Base-by-base conservation (phyloP, 2,797 vertebrate genomes). In the Champsocephalus esox region DNA sequence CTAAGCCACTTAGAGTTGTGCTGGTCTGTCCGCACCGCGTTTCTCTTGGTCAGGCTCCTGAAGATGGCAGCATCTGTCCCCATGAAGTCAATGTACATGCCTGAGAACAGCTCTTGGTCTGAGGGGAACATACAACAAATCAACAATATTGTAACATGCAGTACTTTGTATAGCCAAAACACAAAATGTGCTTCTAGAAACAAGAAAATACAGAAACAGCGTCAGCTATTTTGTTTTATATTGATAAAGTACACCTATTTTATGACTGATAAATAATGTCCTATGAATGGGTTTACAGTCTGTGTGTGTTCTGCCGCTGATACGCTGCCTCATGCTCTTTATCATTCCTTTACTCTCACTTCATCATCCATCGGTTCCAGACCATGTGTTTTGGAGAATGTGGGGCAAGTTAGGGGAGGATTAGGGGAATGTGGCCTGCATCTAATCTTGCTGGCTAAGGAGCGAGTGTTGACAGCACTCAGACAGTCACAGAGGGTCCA, bases 21-120 rank as follows among this genome's bases (percentile, higher is more conserved):
- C 71, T 99, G 98, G 87, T 99, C 98, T 0, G 97, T 98, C 83
- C 98, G 92, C 80, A 99, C 97, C 1, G 98, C 96, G 60, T 99
- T 99, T 70, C 96, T 96, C 85, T 84, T 96, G 65, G 98, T 99
- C 84, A 99, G 94, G 86, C 98, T 99, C 88, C 98, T 96, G 90
- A 99, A 99, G 94, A 99, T 98, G 82, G 98, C 98, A 0, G 97
- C 96, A 80, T 99, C 98, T 0, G 97, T 99, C 76, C 98, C 98
- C 98, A 99, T 99, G 93, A 99, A 99, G 95, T 99, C 98, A 61
- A 99, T 99, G 86, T 98, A 99, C 96, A 99, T 97, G 80, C 97
- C 98, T 6, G 98, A 99, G 94, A 99, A 99, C 51, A 99, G 94
- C 87, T 99, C 98, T 92, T 99, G 97, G 88, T 99, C 98, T 99